phyloP scores from a whole-genome alignment of 2,113 vertebrate genomes.

The Telmatochromis brachygnathus region DNA sequence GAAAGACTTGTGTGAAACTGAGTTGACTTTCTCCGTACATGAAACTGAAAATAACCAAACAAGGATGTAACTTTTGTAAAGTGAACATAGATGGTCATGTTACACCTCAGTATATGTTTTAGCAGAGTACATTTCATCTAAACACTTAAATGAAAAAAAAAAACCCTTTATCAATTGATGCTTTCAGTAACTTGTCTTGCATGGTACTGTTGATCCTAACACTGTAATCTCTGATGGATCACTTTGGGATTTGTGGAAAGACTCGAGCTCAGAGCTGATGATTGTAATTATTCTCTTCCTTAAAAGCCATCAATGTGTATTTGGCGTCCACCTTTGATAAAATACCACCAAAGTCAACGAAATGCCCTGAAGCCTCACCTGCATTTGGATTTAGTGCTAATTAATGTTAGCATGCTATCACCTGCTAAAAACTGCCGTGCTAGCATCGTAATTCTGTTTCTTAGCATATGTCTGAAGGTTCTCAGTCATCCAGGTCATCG shows the following conservation, averaged over 20 bases:
- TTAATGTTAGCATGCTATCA: neutral
- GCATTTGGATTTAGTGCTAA: neutral
- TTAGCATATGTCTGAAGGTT: neutral
- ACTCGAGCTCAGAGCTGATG: neutral
- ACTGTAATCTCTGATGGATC: neutral
- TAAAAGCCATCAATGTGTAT: rapidly evolving
- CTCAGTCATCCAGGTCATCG: rapidly evolving
- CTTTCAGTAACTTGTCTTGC: neutral
- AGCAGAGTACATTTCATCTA: neutral
- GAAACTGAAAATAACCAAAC: neutral
- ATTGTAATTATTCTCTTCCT: neutral
- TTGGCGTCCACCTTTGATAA: neutral
- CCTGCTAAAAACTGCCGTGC: neutral
- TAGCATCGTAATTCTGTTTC: neutral
- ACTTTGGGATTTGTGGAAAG: neutral
- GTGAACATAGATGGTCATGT: neutral
- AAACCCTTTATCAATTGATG: neutral
- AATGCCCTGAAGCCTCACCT: neutral
- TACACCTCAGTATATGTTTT: rapidly evolving
- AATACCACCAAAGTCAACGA: neutral
- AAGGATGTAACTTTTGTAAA: neutral
- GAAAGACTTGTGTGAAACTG: neutral
- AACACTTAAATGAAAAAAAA: neutral
- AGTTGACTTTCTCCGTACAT: neutral
- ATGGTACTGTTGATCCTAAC: neutral